These are phyloP conservation scores for Hylaeus volcanicus DNA, from an alignment of 1,140 invertebrate genomes.

Conservation along the genomic window DNA sequence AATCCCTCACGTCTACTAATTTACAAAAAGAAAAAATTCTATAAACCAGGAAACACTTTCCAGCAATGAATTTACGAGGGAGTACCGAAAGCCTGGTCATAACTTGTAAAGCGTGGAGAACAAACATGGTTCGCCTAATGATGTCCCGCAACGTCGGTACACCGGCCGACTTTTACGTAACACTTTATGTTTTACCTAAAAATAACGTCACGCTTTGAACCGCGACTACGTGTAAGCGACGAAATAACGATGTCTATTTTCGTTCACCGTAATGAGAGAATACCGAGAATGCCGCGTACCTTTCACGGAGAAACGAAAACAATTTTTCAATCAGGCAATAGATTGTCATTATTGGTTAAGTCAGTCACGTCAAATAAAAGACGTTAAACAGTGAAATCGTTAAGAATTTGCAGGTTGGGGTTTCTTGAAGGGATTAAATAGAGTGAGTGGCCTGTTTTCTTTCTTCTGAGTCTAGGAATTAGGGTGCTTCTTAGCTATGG, in stretches of 20 bases:
- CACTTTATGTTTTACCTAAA: conserved; percentile 62
- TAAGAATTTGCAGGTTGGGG: no score
- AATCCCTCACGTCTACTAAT: no score
- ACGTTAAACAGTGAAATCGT: no score
- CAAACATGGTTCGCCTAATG: conserved; percentile 29
- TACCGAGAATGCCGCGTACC: conserved; percentile 43
- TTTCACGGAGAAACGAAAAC: conserved; percentile 5
- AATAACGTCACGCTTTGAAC: conserved; percentile 65
- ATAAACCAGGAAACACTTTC: not conserved
- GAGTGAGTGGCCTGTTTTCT: no score
- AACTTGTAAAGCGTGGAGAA: conserved; percentile 2
- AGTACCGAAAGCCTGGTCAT: not conserved
- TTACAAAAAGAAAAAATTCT: no score
- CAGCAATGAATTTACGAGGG: conserved; percentile 5
- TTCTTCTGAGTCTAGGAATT: no score
- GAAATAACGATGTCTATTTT: conserved; percentile 68
- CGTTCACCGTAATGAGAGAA: conserved; percentile 61
- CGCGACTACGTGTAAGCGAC: conserved; percentile 58
- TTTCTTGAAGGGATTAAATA: no score
- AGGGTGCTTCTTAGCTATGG: no score
- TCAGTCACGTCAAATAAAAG: no score
- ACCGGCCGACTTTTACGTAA: conserved; percentile 60
- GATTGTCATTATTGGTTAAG: no score
- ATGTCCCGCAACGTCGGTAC: conserved; percentile 46
- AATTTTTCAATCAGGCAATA: no score